Conservation (phyloP, 1,140 invertebrate species). For the Leptestheria dahalacensis region DNA sequence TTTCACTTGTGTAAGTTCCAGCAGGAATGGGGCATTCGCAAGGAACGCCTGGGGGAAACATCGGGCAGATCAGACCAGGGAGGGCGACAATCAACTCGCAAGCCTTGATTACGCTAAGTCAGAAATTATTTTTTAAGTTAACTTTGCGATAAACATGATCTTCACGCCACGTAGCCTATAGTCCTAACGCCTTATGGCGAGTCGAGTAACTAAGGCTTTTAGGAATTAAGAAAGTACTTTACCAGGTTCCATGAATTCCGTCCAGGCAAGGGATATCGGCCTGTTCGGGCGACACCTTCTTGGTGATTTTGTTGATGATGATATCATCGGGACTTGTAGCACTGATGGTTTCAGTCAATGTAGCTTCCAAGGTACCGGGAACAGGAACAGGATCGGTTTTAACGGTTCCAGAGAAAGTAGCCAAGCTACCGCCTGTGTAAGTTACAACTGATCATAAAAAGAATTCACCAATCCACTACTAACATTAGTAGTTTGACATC, state of each 20-base stretch:
- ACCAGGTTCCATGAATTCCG: neutral
- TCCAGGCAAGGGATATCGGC: neutral
- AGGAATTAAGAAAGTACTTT: no score
- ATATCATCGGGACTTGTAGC: neutral
- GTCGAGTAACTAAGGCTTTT: no score
- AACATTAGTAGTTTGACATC: no score
- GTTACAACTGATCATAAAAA: no score
- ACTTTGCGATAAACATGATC: no score
- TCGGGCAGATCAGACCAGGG: slow-evolving; percentile 8
- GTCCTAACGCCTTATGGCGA: no score
- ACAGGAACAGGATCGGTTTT: neutral
- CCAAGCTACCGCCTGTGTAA: neutral
- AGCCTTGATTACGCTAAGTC: no score
- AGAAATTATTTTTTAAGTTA: no score
- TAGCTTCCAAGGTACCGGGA: neutral
- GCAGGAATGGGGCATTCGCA: slow-evolving; percentile 15
- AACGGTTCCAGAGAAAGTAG: neutral
- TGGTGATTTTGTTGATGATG: neutral
- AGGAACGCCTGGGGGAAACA: slow-evolving; percentile 10
- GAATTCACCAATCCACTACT: no score
- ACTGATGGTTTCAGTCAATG: neutral
- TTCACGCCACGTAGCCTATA: no score
- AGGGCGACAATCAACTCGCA: slow-evolving; percentile 10
- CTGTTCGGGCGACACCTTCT: neutral
- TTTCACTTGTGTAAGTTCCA: neutral